Percentiles rank a stretch among this genome's conserved stretches.
These are phyloP conservation scores for Ectemnius cavifrons DNA, from an alignment of 2,888 invertebrate species.

Conservation along the genomic window DNA sequence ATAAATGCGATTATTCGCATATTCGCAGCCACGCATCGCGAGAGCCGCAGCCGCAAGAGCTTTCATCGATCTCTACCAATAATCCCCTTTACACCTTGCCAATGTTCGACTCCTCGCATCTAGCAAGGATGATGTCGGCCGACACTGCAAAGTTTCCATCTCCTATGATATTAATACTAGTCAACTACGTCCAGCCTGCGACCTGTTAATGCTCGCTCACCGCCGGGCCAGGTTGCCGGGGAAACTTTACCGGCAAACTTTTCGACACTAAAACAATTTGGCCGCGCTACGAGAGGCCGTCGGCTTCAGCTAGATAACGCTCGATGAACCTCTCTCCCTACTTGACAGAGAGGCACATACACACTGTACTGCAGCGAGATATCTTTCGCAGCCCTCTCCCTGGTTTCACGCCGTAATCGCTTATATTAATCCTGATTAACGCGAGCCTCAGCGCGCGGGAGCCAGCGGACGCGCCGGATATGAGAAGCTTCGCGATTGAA, in stretches of 20 bases:
- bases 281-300: conserved; percentile 19
- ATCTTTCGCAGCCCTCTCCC: conserved; percentile 33
- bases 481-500: conserved; percentile 30
- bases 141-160: conserved; percentile 12
- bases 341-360: neutral
- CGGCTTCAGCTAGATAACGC: conserved; percentile 35
- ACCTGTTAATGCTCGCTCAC: conserved; percentile 35
- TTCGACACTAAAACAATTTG: conserved; percentile 58
- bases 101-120: neutral
- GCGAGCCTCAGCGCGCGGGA: conserved; percentile 26
- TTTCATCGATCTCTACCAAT: conserved; percentile 11
- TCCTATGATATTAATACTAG: conserved; percentile 20
- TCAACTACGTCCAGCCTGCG: neutral
- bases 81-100: neutral
- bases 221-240: neutral
- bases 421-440: conserved; percentile 48
- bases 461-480: conserved; percentile 30
- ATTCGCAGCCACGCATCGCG: conserved; percentile 3
- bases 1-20: conserved; percentile 23
- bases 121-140: neutral
- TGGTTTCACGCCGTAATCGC: conserved; percentile 46
- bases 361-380: conserved; percentile 25
- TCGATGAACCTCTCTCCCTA: conserved; percentile 24
- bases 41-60: neutral
- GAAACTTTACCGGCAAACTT: conserved; percentile 49